These are phyloP conservation scores for Penaeus vannamei DNA, from an alignment of 1,140 invertebrate genomes.

Conservation along the genomic window DNA sequence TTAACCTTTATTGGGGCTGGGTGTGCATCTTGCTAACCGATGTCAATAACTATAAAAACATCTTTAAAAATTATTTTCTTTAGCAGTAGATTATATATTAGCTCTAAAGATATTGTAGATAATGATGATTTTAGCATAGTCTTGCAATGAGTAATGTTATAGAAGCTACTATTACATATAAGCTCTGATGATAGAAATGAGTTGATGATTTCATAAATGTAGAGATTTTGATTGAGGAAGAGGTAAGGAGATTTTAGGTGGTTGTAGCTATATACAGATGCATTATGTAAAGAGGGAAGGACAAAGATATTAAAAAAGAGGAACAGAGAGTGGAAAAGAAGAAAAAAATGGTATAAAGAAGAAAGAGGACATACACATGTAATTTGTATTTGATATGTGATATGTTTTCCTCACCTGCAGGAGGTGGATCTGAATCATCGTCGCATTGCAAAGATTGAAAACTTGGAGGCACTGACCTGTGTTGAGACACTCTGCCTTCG, in stretches of 20 bases:
- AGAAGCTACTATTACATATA: no score
- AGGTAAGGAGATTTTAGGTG: no score
- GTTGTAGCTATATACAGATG: no score
- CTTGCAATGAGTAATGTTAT: no score
- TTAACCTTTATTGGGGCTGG: no score
- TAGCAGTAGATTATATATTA: background rate
- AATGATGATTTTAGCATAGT: background rate
- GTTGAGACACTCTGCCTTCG: slow-evolving; percentile 88
- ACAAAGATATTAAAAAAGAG: no score
- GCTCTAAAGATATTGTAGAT: background rate
- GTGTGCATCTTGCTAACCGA: background rate
- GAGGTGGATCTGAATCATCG: slow-evolving; percentile 92
- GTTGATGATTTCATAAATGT: no score
- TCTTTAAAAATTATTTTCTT: no score
- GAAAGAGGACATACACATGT: background rate
- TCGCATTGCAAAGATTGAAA: slow-evolving; percentile 85
- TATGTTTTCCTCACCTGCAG: slow-evolving; percentile 66
- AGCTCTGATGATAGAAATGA: no score
- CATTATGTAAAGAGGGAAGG: no score
- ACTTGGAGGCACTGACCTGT: slow-evolving; percentile 82
- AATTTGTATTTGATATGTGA: slow-evolving; percentile 50
- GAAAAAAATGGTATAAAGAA: background rate
- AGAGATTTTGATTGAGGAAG: no score
- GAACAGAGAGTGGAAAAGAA: background rate
- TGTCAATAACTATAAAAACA: background rate